Evolutionary conservation across 2,888 invertebrate genomes (phyloP).

Genomic region (Apamea sordens): DNA sequence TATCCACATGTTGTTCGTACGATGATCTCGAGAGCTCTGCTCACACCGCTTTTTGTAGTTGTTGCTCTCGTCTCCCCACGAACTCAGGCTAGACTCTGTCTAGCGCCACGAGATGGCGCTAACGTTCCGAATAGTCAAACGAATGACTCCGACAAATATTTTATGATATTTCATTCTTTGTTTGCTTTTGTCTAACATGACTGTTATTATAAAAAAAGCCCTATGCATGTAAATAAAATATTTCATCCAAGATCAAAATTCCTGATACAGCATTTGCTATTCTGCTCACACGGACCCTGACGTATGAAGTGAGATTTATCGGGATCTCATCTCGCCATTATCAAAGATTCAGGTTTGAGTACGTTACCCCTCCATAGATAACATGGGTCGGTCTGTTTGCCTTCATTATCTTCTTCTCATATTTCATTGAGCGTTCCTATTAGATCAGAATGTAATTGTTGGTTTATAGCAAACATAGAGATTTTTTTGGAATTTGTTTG

Average conservation of each 20-base stretch:
- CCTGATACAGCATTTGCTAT: slow-evolving; percentile 54
- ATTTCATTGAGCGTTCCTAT: slow-evolving; percentile 45
- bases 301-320: slow-evolving; percentile 62
- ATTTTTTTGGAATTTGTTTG: background rate
- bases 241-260: slow-evolving; percentile 40
- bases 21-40: no score
- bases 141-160: no score
- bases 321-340: slow-evolving; percentile 60
- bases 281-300: slow-evolving; percentile 50
- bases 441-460: slow-evolving; percentile 22
- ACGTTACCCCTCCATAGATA: slow-evolving; percentile 41
- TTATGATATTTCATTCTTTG: no score
- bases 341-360: slow-evolving; percentile 54
- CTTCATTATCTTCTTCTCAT: slow-evolving; percentile 54
- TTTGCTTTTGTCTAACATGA: background rate
- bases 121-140: no score
- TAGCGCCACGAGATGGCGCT: no score
- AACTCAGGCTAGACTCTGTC: no score
- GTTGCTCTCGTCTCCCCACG: no score
- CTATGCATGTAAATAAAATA: slow-evolving; percentile 44
- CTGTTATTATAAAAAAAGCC: background rate
- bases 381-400: slow-evolving; percentile 44
- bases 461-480: slow-evolving; percentile 21
- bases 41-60: no score
- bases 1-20: no score